These are phyloP conservation scores for Acipenser oxyrinchus DNA, from an alignment of 2,797 vertebrate species.

Conservation along the genomic window DNA sequence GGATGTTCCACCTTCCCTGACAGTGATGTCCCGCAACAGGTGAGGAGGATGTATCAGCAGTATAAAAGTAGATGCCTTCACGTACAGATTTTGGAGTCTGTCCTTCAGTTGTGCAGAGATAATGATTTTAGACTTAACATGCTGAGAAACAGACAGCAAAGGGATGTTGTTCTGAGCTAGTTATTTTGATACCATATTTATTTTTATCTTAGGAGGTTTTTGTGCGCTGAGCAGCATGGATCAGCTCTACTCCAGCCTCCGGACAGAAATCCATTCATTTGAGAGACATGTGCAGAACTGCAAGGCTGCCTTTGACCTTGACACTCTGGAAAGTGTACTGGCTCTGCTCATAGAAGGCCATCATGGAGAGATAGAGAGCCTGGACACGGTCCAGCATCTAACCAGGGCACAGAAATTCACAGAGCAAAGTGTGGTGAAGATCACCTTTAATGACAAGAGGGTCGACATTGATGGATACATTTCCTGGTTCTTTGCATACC, in stretches of 20 bases:
- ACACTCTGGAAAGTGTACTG: conserved; percentile 20
- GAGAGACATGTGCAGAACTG: conserved; percentile 16
- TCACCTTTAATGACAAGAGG: rapidly evolving
- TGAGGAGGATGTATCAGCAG: no score
- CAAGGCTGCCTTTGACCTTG: conserved; percentile 28
- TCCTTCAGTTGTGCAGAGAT: no score
- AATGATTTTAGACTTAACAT: no score
- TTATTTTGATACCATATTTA: no score
- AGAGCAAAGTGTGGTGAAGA: background rate
- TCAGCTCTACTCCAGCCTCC: conserved; percentile 25
- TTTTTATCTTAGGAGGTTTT: no score
- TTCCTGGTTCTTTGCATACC: conserved; percentile 35
- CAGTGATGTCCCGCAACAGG: no score
- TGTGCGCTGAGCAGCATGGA: conserved; percentile 21
- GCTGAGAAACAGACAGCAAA: no score
- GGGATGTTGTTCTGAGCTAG: no score
- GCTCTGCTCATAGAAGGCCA: conserved; percentile 14
- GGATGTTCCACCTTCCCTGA: no score
- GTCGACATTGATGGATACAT: background rate
- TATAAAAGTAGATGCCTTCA: no score
- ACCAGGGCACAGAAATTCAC: background rate
- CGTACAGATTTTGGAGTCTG: no score
- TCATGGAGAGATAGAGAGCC: conserved; percentile 24
- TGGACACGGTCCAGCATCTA: conserved; percentile 28
- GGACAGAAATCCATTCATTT: conserved; percentile 30